phyloP scores from a whole-genome alignment of 2,113 vertebrate species.

The Notothenia rossii region DNA sequence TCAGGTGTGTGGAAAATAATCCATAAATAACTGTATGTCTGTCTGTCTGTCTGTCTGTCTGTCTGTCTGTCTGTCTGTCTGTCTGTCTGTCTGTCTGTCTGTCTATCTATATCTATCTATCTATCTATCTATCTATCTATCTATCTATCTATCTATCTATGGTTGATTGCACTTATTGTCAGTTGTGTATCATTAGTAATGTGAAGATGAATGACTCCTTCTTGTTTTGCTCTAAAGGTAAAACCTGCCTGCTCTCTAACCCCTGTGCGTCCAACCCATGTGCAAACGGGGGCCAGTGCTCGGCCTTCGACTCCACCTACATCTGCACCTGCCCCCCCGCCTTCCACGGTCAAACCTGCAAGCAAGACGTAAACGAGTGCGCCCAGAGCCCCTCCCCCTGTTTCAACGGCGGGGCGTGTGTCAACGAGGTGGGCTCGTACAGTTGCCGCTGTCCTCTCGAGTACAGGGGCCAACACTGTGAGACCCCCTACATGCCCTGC shows the following conservation, averaged over 20 bases:
- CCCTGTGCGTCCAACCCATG: constrained; percentile 98
- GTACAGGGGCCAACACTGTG: constrained; percentile 91
- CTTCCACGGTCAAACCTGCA: constrained; percentile 92
- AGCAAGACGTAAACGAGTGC: constrained; percentile 94
- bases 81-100: too few species aligned
- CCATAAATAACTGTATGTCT: too few species aligned
- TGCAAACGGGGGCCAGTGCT: constrained; percentile 93
- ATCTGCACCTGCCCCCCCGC: constrained; percentile 89
- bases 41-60: too few species aligned
- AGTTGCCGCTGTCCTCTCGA: constrained; percentile 93
- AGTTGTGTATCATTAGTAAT: too few species aligned
- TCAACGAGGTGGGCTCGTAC: constrained; percentile 95
- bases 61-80: too few species aligned
- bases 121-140: too few species aligned
- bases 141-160: too few species aligned
- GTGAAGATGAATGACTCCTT: not conserved
- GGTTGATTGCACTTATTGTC: too few species aligned
- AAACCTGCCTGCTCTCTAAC: constrained; percentile 93
- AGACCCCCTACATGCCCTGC: constrained; percentile 93
- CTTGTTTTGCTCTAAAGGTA: constrained; percentile 81
- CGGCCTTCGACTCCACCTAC: constrained; percentile 90
- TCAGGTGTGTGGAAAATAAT: constrained; percentile 83
- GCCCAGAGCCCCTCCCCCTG: constrained; percentile 85
- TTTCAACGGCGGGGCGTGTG: constrained; percentile 90
- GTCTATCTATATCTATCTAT: too few species aligned